Base-by-base conservation (phyloP, 2,113 vertebrate species). In the Glareola pratincola region DNA sequence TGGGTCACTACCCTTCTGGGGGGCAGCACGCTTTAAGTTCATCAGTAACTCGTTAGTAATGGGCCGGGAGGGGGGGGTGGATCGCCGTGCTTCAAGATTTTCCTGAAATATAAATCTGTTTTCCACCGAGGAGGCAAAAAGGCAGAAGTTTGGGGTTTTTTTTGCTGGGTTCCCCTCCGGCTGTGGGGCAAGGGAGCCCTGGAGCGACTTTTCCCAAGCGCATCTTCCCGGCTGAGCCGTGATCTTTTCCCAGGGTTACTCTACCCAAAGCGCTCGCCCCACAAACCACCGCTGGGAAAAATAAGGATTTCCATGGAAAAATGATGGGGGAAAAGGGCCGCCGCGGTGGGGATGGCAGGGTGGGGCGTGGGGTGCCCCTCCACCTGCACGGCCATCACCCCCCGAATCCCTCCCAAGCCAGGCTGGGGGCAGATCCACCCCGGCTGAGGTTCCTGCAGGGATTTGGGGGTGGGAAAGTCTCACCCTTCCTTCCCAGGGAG, bases 271-370 rank as follows among this genome's bases (percentile, higher is more conserved):
- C 7, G 1, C 56, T 48, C n/a, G 1, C 15, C 43, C 37, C 51
- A 4, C 57, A 34, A 71, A 56, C 5, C 43, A 12, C 23, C 1
- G 9, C 74, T 30, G 79, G 69, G 56, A 23, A 72, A 66, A 79
- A 34, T 0, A 3, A 3, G 67, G 76, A 34, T 84, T 86, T 37
- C 0, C 9, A 26, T 5, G 12, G 50, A 36, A 86, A 67, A 86
- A 67, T 1, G 27, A 29, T 27, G 78, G 41, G 30, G 27, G n/a
- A n/a, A 53, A 21, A 69, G 36, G 27, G 37, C 2, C 1, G 9
- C 12, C 0, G 9, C 19, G 0, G 9, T 0, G 3, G 13, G 56
- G 41, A 10, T 1, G 56, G 26, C 6, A 7, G 67, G 51, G 39
- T 14, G 41, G 57, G 60, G 41, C 9, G 4, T 4, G 7, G 30